A percentile compares a stretch with the other conserved stretches of the same genome.
Evolutionary conservation across 2,113 vertebrate species (phyloP).

Genomic region (Centropus bengalensis): DNA sequence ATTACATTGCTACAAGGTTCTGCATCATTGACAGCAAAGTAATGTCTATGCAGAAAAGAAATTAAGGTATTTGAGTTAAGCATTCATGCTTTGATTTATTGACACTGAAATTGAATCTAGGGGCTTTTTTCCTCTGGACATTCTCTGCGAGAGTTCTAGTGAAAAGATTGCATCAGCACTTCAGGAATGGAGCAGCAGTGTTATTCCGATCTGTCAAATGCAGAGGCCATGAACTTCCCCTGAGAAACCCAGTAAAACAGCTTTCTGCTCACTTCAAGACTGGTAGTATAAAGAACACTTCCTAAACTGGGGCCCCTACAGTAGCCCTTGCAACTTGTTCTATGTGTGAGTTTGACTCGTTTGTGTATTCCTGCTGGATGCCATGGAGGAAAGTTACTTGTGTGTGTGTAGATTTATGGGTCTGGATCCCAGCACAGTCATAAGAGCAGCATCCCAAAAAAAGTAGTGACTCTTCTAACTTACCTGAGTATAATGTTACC

Average conservation of each 20-base stretch:
- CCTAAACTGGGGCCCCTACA: not conserved
- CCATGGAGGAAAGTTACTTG: not conserved
- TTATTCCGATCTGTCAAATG: constrained; percentile 43
- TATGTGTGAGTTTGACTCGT: not conserved
- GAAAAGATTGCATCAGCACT: constrained; percentile 50
- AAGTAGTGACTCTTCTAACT: not conserved
- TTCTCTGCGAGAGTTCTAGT: constrained; percentile 1
- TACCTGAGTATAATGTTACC: not conserved
- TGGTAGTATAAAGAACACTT: not conserved
- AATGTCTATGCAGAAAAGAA: not conserved
- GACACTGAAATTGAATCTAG: constrained; percentile 43
- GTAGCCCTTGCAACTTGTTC: not conserved
- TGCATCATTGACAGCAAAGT: not conserved
- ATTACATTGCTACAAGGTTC: not conserved
- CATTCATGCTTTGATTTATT: constrained; percentile 27
- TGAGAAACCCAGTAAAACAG: constrained; percentile 13
- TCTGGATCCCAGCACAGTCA: not conserved
- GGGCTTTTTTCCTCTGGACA: not conserved
- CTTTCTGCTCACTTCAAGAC: not conserved
- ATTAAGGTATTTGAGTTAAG: not conserved
- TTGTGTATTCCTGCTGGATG: not conserved
- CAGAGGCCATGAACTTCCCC: constrained; percentile 28
- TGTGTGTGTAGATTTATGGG: not conserved
- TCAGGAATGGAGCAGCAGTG: constrained; percentile 44
- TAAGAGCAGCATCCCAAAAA: not conserved